Conservation (phyloP, 2,888 invertebrate species). For the Allygus modestus region DNA sequence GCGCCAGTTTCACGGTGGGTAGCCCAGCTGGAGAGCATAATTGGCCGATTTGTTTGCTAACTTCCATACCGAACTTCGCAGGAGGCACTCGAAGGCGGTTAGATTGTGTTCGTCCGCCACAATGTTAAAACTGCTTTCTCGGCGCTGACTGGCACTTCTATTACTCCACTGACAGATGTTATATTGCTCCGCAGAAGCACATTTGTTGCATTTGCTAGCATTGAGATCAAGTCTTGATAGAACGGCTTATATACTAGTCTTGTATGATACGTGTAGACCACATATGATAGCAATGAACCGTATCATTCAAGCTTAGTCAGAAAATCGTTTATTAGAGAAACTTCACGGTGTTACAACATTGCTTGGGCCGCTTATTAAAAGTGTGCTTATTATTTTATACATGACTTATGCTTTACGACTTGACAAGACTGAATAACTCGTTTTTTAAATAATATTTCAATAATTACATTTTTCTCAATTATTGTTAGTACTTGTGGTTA, state of each 20-base stretch:
- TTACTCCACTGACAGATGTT: slow-evolving; percentile 11
- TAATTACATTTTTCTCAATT: too few species aligned
- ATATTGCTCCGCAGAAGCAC: background rate
- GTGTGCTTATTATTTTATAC: too few species aligned
- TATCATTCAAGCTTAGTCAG: too few species aligned
- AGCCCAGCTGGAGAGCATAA: background rate
- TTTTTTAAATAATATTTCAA: too few species aligned
- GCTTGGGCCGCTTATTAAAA: too few species aligned
- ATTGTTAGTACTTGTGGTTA: too few species aligned
- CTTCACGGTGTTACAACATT: too few species aligned
- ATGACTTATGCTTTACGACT: too few species aligned
- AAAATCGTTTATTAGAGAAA: too few species aligned
- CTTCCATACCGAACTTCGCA: background rate
- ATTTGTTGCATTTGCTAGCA: background rate
- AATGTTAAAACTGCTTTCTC: slow-evolving; percentile 1
- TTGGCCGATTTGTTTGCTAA: background rate
- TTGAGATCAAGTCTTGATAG: background rate
- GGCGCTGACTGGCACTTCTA: background rate
- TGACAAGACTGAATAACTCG: too few species aligned
- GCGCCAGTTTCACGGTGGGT: background rate
- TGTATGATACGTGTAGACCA: too few species aligned
- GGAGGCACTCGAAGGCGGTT: background rate
- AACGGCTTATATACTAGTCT: background rate
- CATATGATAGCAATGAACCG: too few species aligned
- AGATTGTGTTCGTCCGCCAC: background rate